Conservation (phyloP, 1,140 invertebrate species). For the Bombus picipes region DNA sequence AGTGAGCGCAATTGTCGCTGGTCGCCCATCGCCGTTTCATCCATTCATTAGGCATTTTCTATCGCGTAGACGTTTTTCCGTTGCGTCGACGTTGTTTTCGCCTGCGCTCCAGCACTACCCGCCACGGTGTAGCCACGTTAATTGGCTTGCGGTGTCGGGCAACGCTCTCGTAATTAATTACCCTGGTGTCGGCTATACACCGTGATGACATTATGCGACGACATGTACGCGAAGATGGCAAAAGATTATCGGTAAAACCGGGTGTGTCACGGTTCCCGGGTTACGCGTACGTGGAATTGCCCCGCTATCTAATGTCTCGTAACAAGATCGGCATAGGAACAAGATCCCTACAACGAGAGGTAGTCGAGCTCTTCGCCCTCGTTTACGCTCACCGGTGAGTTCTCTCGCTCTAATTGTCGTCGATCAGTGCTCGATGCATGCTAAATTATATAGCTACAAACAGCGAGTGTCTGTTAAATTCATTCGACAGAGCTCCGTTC, state of each 20-base stretch:
- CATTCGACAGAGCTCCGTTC: background rate
- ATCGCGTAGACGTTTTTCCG: slow-evolving; percentile 30
- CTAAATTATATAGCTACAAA: background rate
- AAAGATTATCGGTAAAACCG: slow-evolving; percentile 49
- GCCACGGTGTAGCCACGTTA: slow-evolving; percentile 32
- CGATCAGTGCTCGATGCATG: background rate
- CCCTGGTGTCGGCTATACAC: slow-evolving; percentile 39
- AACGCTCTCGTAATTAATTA: slow-evolving; percentile 58
- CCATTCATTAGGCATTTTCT: slow-evolving; percentile 39
- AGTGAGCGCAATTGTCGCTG: slow-evolving; percentile 23
- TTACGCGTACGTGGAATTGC: slow-evolving; percentile 35
- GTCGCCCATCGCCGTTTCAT: background rate
- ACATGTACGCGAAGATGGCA: slow-evolving; percentile 39
- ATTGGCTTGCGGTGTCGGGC: slow-evolving; percentile 48
- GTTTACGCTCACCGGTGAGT: slow-evolving; percentile 1
- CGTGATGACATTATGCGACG: slow-evolving; percentile 38
- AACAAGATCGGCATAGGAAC: slow-evolving; percentile 40
- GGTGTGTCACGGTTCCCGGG: background rate
- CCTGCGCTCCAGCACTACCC: background rate
- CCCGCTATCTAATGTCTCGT: slow-evolving; percentile 43
- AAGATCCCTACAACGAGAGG: slow-evolving; percentile 40
- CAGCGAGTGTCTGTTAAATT: background rate
- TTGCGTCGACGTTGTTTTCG: background rate
- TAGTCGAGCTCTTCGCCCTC: background rate
- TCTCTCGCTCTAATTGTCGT: slow-evolving; percentile 61